Percentiles rank a stretch among this genome's conserved stretches.
These are phyloP conservation scores for Etheostoma spectabile DNA, from an alignment of 2,113 vertebrate species.

Conservation along the genomic window DNA sequence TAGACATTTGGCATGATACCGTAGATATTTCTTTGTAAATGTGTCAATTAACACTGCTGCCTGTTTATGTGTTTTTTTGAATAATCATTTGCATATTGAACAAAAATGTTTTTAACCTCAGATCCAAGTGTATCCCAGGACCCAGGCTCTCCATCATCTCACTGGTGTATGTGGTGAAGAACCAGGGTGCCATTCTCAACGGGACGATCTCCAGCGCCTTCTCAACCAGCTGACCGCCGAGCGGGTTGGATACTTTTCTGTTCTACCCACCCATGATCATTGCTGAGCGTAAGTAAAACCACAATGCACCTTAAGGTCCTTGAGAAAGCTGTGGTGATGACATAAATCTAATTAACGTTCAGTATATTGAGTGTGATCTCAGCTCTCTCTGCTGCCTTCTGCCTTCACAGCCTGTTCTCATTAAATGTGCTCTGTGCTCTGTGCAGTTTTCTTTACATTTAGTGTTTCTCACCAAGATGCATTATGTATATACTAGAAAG, in stretches of 20 bases:
- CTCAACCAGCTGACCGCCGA: constrained; percentile 95
- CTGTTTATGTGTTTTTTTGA: not conserved
- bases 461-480: too few species aligned
- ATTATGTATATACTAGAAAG: too few species aligned
- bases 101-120: constrained; percentile 70
- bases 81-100: not conserved
- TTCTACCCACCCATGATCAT: constrained; percentile 95
- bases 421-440: too few species aligned
- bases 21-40: constrained; percentile 24
- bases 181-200: constrained; percentile 90
- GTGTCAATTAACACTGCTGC: constrained; percentile 34
- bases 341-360: not conserved
- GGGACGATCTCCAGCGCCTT: constrained; percentile 93
- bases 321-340: not conserved
- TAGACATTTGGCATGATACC: constrained; percentile 19
- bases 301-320: not conserved
- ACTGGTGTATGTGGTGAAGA: constrained; percentile 93
- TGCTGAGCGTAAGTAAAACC: constrained; percentile 92
- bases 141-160: constrained; percentile 87
- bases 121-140: constrained; percentile 91
- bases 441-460: too few species aligned
- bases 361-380: not conserved
- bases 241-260: constrained; percentile 97
- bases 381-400: not conserved
- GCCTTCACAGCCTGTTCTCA: too few species aligned